Evolutionary conservation across 2,888 invertebrate species (phyloP).

Genomic region (Xylota segnis): DNA sequence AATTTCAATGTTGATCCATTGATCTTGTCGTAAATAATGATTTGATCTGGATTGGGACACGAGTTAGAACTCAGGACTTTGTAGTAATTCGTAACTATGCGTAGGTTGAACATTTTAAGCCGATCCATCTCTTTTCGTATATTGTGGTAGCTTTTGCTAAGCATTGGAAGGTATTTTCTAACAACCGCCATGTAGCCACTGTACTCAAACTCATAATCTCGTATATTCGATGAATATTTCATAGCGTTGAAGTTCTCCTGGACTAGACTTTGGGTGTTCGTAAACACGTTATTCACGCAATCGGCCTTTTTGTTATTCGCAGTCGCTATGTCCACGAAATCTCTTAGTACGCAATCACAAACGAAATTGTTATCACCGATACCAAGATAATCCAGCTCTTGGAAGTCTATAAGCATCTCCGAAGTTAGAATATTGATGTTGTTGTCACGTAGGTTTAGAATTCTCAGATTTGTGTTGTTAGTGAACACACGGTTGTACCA

Average conservation of each 20-base stretch:
- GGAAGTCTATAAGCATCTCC: constrained; percentile 86
- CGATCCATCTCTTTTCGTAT: constrained; percentile 31
- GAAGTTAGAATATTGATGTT: constrained; percentile 86
- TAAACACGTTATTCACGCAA: constrained; percentile 78
- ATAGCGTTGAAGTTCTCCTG: neutral
- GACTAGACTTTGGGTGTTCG: constrained; percentile 25
- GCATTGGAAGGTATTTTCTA: constrained; percentile 53
- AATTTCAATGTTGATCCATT: constrained; percentile 79
- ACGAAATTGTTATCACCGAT: constrained; percentile 87
- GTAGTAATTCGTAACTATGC: constrained; percentile 19
- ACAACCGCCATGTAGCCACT: constrained; percentile 30
- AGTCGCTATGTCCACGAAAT: constrained; percentile 85
- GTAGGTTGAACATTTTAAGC: constrained; percentile 27
- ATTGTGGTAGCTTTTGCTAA: constrained; percentile 47
- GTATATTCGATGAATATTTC: neutral
- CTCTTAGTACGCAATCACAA: constrained; percentile 86
- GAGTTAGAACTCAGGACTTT: constrained; percentile 17
- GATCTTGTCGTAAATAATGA: constrained; percentile 59
- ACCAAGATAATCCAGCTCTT: constrained; percentile 84
- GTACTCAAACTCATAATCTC: neutral
- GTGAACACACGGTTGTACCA: constrained; percentile 86
- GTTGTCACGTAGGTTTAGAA: constrained; percentile 85
- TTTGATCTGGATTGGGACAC: constrained; percentile 61
- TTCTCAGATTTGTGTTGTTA: constrained; percentile 83
- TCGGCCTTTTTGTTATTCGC: constrained; percentile 80